phyloP scores from a whole-genome alignment of 1,140 invertebrate species.

The Heliothis virescens region DNA sequence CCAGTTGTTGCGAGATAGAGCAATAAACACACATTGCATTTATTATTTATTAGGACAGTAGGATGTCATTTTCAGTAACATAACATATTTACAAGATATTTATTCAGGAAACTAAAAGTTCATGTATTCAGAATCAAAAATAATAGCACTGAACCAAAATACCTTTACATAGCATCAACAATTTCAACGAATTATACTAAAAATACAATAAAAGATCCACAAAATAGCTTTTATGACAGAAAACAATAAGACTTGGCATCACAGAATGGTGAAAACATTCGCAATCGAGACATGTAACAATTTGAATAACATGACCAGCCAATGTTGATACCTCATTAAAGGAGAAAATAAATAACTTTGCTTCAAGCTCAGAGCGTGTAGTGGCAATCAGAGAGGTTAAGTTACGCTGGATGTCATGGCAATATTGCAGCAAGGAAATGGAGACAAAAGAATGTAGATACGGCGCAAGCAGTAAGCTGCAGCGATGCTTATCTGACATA shows the following conservation, averaged over 20 bases:
- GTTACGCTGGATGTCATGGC: conserved; percentile 52
- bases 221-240: conserved; percentile 43
- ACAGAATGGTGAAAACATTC: conserved; percentile 49
- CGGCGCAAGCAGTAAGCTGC: conserved; percentile 25
- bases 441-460: conserved; percentile 46
- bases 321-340: conserved; percentile 49
- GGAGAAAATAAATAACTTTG: conserved; percentile 50
- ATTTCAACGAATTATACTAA: conserved; percentile 29
- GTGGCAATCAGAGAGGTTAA: conserved; percentile 50
- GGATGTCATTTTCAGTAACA: neutral
- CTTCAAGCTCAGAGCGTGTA: conserved; percentile 46
- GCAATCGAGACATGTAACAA: conserved; percentile 50
- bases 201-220: conserved; percentile 6
- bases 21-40: no score
- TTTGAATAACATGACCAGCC: conserved; percentile 51
- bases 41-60: no score
- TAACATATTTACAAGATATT: no score
- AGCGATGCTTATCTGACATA: conserved; percentile 24
- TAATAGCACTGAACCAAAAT: neutral
- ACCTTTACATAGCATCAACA: no score
- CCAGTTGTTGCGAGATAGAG: no score
- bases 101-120: no score
- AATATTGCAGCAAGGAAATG: conserved; percentile 52
- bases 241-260: conserved; percentile 48
- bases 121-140: no score